phyloP scores from a whole-genome alignment of 2,113 vertebrate species.

The Bubalus kerabau region DNA sequence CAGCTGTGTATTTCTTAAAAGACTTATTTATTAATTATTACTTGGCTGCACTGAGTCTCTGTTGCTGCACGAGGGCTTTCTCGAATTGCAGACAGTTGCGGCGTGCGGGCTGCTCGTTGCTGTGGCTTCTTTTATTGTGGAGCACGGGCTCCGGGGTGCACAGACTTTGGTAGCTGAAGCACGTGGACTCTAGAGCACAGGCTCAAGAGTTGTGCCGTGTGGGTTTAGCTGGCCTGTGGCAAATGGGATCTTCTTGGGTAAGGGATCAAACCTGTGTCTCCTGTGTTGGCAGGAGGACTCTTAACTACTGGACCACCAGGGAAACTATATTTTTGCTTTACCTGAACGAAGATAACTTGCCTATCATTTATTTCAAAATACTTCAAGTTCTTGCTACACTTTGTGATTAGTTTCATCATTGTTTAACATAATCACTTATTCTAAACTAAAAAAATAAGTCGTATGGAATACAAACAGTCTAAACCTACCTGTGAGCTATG shows the following conservation, averaged over 20 bases:
- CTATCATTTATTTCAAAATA: not conserved
- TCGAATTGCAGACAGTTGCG: not conserved
- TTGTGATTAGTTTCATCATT: not conserved
- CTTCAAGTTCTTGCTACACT: not conserved
- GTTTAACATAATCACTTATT: not conserved
- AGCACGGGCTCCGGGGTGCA: rapidly evolving
- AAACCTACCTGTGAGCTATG: not conserved
- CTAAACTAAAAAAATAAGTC: conserved; percentile 1
- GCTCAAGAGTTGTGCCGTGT: not conserved
- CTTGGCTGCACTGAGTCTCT: not conserved
- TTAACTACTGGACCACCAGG: not conserved
- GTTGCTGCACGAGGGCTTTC: not conserved
- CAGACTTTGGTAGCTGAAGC: not conserved
- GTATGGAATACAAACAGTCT: not conserved
- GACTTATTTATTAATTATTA: not conserved
- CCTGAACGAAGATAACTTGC: not conserved
- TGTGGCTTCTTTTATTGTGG: not conserved
- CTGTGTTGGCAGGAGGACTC: not conserved
- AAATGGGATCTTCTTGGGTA: not conserved
- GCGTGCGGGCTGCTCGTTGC: not conserved
- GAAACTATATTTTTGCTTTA: not conserved
- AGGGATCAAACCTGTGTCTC: not conserved
- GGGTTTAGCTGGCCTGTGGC: not conserved
- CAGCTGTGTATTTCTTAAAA: not conserved
- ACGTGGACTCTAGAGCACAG: not conserved